These are phyloP conservation scores for Sarcophaga bullata DNA, from an alignment of 1,140 invertebrate species.

Conservation along the genomic window DNA sequence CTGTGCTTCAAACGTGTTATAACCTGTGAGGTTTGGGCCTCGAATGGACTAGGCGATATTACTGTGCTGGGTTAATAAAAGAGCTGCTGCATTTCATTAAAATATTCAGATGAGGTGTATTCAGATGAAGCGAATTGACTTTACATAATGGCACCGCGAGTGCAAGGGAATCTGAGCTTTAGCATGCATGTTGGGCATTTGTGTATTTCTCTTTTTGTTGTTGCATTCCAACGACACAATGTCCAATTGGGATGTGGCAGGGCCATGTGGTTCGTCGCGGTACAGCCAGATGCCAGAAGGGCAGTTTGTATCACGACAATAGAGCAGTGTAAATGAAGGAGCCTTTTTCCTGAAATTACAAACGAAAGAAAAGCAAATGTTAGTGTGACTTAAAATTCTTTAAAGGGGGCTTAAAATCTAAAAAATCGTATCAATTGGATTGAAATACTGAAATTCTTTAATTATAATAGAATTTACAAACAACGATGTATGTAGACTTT, in stretches of 20 bases:
- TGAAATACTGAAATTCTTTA: too few species aligned
- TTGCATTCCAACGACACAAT: constrained; percentile 60
- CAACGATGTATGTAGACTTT: too few species aligned
- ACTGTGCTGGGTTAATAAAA: constrained; percentile 58
- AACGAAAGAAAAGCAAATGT: constrained; percentile 4
- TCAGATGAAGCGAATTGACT: constrained; percentile 58
- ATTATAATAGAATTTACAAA: too few species aligned
- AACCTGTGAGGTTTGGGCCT: constrained; percentile 60
- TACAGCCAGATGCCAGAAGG: constrained; percentile 57
- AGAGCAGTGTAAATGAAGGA: constrained; percentile 59
- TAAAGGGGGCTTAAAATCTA: too few species aligned
- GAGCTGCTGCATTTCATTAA: constrained; percentile 60
- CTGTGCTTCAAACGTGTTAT: constrained; percentile 51
- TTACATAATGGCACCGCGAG: constrained; percentile 61
- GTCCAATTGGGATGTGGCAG: constrained; percentile 63
- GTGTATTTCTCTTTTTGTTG: constrained; percentile 62
- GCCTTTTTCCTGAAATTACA: constrained; percentile 54
- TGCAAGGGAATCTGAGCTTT: constrained; percentile 63
- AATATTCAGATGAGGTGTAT: constrained; percentile 56
- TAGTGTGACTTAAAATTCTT: background rate
- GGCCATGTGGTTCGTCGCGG: constrained; percentile 58
- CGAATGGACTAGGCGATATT: constrained; percentile 61
- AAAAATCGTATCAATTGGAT: too few species aligned
- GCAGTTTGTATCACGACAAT: constrained; percentile 62
- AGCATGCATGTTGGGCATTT: constrained; percentile 60